Evolutionary conservation across 2,113 vertebrate species (phyloP).

Genomic region (Dipodomys merriami): DNA sequence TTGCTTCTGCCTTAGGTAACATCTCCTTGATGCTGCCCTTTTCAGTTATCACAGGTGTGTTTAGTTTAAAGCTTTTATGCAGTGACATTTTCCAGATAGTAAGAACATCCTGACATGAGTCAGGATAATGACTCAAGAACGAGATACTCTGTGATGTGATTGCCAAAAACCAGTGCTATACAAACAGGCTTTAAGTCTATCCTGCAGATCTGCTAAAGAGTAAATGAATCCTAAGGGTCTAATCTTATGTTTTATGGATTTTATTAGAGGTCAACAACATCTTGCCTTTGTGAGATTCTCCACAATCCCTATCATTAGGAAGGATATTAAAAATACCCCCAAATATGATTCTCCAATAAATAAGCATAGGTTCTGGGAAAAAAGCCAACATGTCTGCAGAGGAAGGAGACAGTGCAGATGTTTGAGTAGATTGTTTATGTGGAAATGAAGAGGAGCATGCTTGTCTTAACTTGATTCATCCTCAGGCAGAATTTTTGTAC

Average conservation of each 20-base stretch:
- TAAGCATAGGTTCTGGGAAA: neutral
- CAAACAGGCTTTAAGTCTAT: neutral
- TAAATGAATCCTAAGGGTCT: neutral
- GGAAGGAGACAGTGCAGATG: neutral
- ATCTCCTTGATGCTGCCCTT: neutral
- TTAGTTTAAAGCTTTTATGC: slow-evolving; percentile 5
- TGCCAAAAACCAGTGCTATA: neutral
- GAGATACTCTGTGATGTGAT: neutral
- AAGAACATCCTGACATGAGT: neutral
- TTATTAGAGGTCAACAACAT: neutral
- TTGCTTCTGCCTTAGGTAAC: neutral
- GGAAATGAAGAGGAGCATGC: neutral
- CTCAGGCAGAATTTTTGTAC: neutral
- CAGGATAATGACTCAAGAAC: neutral
- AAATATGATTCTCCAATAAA: neutral
- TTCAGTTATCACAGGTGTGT: neutral
- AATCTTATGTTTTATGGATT: neutral
- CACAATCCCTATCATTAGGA: neutral
- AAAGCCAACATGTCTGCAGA: neutral
- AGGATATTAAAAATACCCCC: neutral
- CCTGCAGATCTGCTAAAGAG: neutral
- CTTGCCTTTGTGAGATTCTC: neutral
- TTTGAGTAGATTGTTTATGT: neutral
- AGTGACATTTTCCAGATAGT: slow-evolving; percentile 27
- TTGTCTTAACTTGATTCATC: neutral